Percentiles rank a stretch among this genome's conserved stretches.
phyloP scores from a whole-genome alignment of 2,888 invertebrate species.

The Mechanitis mazaeus region DNA sequence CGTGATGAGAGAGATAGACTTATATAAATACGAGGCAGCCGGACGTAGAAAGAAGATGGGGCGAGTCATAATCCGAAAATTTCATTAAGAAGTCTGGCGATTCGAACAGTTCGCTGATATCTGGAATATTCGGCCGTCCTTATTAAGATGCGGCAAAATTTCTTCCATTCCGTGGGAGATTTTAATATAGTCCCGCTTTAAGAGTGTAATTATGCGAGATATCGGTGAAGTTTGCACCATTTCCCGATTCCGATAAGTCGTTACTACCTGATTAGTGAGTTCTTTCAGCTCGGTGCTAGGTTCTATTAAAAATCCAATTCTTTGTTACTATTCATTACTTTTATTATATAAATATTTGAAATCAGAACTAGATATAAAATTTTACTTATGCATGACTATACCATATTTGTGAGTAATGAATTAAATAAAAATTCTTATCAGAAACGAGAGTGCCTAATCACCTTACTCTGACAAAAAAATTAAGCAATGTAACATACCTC shows the following conservation, averaged over 20 bases:
- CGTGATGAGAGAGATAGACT: conserved; percentile 54
- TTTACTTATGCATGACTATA: neutral
- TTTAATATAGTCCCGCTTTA: conserved; percentile 58
- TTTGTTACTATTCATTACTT: conserved; percentile 15
- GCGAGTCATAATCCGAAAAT: conserved; percentile 73
- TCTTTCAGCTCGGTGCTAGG: conserved; percentile 25
- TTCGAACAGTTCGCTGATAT: conserved; percentile 69
- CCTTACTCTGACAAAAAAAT: conserved; percentile 34
- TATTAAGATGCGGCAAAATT: conserved; percentile 62
- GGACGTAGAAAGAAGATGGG: conserved; percentile 43
- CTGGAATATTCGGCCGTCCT: conserved; percentile 67
- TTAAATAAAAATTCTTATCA: conserved; percentile 33
- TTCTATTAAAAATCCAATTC: conserved; percentile 16
- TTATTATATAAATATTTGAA: neutral
- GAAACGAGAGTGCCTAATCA: conserved; percentile 43
- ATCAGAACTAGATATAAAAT: neutral
- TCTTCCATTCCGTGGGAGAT: conserved; percentile 55
- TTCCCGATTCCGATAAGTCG: conserved; percentile 39
- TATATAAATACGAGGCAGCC: conserved; percentile 31
- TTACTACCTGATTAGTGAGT: conserved; percentile 41
- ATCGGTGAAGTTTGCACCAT: conserved; percentile 36
- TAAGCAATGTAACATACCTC: conserved; percentile 43
- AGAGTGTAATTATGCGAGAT: conserved; percentile 51
- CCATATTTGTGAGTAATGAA: conserved; percentile 11
- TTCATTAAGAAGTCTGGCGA: conserved; percentile 74